Evolutionary conservation across 2,113 vertebrate genomes (phyloP).

Genomic region (Poecilia latipinna): DNA sequence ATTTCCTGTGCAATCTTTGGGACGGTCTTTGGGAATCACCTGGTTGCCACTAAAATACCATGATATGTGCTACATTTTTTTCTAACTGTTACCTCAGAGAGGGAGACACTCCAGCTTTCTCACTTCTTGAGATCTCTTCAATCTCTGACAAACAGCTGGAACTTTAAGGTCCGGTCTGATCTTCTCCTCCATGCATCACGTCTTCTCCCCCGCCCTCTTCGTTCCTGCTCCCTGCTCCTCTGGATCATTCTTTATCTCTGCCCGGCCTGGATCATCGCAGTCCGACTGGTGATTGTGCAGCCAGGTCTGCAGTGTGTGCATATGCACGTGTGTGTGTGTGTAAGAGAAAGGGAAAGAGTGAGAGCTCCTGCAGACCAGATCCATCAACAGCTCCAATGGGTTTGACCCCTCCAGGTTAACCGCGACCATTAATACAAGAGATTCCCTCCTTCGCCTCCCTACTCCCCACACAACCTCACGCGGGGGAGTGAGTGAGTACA

Average conservation of each 20-base stretch:
- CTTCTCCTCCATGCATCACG: conserved; percentile 10
- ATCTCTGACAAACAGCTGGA: conserved; percentile 14
- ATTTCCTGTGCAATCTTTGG: too few species aligned
- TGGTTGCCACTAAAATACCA: too few species aligned
- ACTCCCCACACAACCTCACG: conserved; percentile 52
- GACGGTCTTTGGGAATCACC: too few species aligned
- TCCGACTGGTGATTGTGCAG: not conserved
- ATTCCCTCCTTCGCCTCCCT: conserved; percentile 74
- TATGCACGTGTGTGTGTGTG: conserved; percentile 15
- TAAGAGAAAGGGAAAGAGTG: conserved; percentile 69
- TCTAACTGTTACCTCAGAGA: too few species aligned
- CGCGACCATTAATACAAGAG: conserved; percentile 92
- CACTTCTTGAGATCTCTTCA: not conserved
- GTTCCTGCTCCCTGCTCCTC: conserved; percentile 1
- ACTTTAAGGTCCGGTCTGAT: conserved; percentile 3
- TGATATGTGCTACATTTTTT: too few species aligned
- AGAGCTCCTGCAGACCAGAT: conserved; percentile 89
- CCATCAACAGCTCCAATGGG: conserved; percentile 94
- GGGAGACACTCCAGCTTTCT: not conserved
- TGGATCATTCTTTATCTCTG: conserved; percentile 7
- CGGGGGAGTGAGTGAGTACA: conserved; percentile 51
- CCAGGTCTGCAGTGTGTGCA: conserved; percentile 12
- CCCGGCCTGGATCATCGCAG: conserved; percentile 1
- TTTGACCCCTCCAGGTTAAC: conserved; percentile 97
- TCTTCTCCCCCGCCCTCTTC: not conserved